These are phyloP conservation scores for Sminthopsis crassicaudata DNA, from an alignment of 2,113 vertebrate species.

Conservation along the genomic window DNA sequence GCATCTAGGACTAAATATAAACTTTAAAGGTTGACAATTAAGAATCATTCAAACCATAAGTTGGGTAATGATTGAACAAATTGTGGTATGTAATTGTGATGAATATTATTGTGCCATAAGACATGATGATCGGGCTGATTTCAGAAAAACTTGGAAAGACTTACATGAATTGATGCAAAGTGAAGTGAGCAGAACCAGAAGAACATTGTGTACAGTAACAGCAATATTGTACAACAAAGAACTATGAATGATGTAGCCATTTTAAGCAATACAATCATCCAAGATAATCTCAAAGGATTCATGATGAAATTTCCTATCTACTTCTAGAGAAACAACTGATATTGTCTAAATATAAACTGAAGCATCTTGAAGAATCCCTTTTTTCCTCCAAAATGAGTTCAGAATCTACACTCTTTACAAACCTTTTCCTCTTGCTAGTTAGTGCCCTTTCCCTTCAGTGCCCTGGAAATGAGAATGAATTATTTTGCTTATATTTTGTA, in stretches of 20 bases:
- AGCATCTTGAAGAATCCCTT: neutral
- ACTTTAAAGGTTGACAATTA: too few relatives aligned
- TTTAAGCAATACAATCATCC: neutral
- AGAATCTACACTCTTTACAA: too few relatives aligned
- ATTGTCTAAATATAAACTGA: neutral
- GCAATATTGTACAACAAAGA: neutral
- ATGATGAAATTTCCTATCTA: neutral
- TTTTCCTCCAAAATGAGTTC: too few relatives aligned
- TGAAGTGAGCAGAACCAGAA: neutral
- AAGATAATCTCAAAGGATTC: neutral
- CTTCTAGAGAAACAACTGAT: neutral
- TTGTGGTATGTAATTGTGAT: neutral
- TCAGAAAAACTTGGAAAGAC: neutral
- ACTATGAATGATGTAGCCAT: neutral
- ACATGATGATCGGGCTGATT: neutral
- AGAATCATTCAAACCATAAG: too few relatives aligned
- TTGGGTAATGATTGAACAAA: neutral
- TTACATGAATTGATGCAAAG: neutral
- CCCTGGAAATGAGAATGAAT: too few relatives aligned
- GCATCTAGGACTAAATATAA: too few relatives aligned
- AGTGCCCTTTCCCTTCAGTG: too few relatives aligned
- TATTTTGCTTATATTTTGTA: too few relatives aligned
- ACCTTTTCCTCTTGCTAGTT: too few relatives aligned
- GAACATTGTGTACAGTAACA: neutral
- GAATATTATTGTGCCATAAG: neutral